A percentile compares a stretch with the other conserved stretches of the same genome.
These are phyloP conservation scores for Carabus problematicus DNA, from an alignment of 2,888 invertebrate species.

Conservation along the genomic window DNA sequence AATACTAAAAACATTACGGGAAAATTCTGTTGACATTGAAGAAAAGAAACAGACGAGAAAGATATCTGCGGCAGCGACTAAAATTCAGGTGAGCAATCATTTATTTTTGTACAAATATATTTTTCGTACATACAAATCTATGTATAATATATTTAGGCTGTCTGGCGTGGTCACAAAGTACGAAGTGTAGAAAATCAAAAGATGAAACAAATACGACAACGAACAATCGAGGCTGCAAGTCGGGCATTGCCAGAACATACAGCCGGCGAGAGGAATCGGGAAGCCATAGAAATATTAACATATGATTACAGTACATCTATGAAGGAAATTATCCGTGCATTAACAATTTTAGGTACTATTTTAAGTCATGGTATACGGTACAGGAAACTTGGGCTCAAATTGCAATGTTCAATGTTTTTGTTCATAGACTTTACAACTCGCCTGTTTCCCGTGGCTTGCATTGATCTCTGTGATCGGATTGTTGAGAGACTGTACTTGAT, in stretches of 20 bases:
- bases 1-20: slow-evolving; percentile 42
- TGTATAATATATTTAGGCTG: slow-evolving; percentile 49
- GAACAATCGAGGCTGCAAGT: slow-evolving; percentile 50
- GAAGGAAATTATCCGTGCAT: slow-evolving; percentile 55
- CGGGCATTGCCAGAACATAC: slow-evolving; percentile 54
- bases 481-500: slow-evolving; percentile 57
- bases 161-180: slow-evolving; percentile 58
- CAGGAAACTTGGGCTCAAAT: no score
- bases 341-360: slow-evolving; percentile 57
- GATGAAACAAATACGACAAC: slow-evolving; percentile 52
- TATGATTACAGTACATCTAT: slow-evolving; percentile 50
- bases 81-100: slow-evolving; percentile 66
- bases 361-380: no score
- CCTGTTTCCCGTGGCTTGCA: slow-evolving; percentile 54
- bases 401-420: no score
- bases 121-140: no score
- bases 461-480: slow-evolving; percentile 53
- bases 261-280: slow-evolving; percentile 53
- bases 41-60: slow-evolving; percentile 57
- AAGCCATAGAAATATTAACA: slow-evolving; percentile 53
- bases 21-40: slow-evolving; percentile 49
- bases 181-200: slow-evolving; percentile 50
- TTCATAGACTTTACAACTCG: slow-evolving; percentile 59
- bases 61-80: slow-evolving; percentile 63
- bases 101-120: slow-evolving; percentile 31